Evolutionary conservation across 2,888 invertebrate species (phyloP), one percentile per base, ranked within the genome.

Genomic region (Vesta saturnalis): DNA sequence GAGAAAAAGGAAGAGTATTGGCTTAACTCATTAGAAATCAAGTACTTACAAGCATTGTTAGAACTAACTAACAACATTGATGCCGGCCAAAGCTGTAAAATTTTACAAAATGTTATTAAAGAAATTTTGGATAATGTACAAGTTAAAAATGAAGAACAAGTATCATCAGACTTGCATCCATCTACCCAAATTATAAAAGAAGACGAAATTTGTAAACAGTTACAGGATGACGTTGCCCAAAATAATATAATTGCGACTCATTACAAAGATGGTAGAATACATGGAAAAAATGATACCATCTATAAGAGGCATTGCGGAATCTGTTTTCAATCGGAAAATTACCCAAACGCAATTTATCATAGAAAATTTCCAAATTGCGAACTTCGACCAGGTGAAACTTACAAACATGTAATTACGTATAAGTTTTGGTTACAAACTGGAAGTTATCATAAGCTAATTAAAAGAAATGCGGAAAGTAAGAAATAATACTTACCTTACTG

Each of bases 301-400:
- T 96, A 96, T 80, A 88, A 85, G 64, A 91, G 90, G 72, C 94
- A 94, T 75, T 91, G 91, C 0, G 94, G 91, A 1, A 91, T 97
- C 78, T 94, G 94, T 77, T 83, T 96, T 54, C 95, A 95, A 85
- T 93, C 96, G 0, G 96, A 97, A 84, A 94, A 94, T 80, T 96
- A 91, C 84, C 96, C 97, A 0, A 93, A 96, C 83, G 92, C 95
- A 1, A 86, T 94, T 1, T 93, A 95, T 83, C 89, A 92, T 79
- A 91, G 83, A 73, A 90, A 91, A 77, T 69, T 69, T 54, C 69
- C 69, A 0, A 88, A 87, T 69, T 86, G 89, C 4, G 85, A 93
- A 59, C 77, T 94, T 43, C 87, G 88, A 72, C 94, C 94, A 0
- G 91, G 91, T 0, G 87, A 92, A 74, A 85, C 86, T 4, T 95